Percentiles rank a stretch among this genome's conserved stretches.
These are phyloP conservation scores for Schrankia costaestrigalis DNA, from an alignment of 2,888 invertebrate species.

Conservation along the genomic window DNA sequence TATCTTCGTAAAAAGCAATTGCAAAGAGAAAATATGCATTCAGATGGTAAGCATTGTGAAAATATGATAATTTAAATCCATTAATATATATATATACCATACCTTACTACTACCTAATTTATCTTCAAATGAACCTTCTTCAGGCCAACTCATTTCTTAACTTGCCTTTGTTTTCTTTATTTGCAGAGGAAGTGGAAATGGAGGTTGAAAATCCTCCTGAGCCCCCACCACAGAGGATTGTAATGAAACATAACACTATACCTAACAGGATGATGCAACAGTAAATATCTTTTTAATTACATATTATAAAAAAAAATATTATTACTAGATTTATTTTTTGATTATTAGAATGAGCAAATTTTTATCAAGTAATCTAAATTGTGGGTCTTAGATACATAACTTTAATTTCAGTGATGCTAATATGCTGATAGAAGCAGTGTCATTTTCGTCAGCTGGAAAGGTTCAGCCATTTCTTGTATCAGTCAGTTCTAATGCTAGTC, in stretches of 20 bases:
- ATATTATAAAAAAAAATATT: not conserved
- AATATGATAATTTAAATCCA: slow-evolving; percentile 1
- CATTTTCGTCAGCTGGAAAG: slow-evolving; percentile 92
- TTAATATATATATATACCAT: too few relatives aligned
- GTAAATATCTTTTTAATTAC: slow-evolving; percentile 74
- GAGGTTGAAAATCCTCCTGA: slow-evolving; percentile 82
- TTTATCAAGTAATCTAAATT: too few relatives aligned
- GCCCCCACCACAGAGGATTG: slow-evolving; percentile 83
- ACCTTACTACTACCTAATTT: too few relatives aligned
- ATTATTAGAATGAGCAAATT: too few relatives aligned
- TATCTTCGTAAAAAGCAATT: slow-evolving; percentile 87
- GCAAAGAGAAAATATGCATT: slow-evolving; percentile 79
- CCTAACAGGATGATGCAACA: slow-evolving; percentile 88
- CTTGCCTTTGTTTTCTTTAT: slow-evolving; percentile 18
- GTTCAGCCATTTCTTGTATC: slow-evolving; percentile 95
- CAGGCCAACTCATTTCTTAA: too few relatives aligned
- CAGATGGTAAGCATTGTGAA: slow-evolving; percentile 61
- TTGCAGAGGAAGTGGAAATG: slow-evolving; percentile 79
- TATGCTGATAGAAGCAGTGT: slow-evolving; percentile 92
- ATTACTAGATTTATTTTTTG: too few relatives aligned
- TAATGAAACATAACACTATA: slow-evolving; percentile 88
- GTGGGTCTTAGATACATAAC: too few relatives aligned
- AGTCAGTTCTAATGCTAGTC: slow-evolving; percentile 91
- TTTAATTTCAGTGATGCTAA: slow-evolving; percentile 92
- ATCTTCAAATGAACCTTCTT: too few relatives aligned